Evolutionary conservation across 2,113 vertebrate species (phyloP).

Genomic region (Coptodon bakossiorum): DNA sequence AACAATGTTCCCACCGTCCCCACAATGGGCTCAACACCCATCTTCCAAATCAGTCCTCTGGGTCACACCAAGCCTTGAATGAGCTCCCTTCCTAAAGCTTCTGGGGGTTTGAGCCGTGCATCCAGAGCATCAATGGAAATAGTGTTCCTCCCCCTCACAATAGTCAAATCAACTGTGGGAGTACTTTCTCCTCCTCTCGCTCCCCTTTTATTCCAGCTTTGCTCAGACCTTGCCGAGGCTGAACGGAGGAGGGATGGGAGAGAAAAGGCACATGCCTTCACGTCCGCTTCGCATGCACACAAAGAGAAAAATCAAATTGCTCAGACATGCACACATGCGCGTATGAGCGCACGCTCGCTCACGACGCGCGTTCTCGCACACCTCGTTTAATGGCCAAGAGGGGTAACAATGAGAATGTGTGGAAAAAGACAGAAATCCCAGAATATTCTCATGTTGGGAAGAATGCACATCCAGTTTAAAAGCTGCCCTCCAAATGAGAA

Average conservation of each 20-base stretch:
- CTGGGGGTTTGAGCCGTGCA: slow-evolving; percentile 63
- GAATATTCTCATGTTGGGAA: not conserved
- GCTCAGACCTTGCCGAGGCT: slow-evolving; percentile 56
- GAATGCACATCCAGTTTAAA: not conserved
- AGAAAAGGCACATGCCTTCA: slow-evolving; percentile 74
- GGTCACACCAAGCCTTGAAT: slow-evolving; percentile 59
- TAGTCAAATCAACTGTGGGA: slow-evolving; percentile 57
- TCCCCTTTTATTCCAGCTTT: slow-evolving; percentile 49
- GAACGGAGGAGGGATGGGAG: slow-evolving; percentile 47
- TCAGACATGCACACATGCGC: slow-evolving; percentile 45
- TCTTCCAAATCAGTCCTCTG: slow-evolving; percentile 42
- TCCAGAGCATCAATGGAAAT: slow-evolving; percentile 65
- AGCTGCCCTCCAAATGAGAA: not conserved
- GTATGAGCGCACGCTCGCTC: slow-evolving; percentile 18
- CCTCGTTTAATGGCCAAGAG: slow-evolving; percentile 16
- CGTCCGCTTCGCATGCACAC: slow-evolving; percentile 60
- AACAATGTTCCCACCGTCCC: slow-evolving; percentile 69
- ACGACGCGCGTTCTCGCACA: slow-evolving; percentile 13
- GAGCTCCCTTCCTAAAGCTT: slow-evolving; percentile 52
- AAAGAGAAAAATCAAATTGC: slow-evolving; percentile 58
- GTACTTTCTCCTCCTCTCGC: slow-evolving; percentile 50
- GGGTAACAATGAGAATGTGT: not conserved
- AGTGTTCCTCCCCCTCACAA: slow-evolving; percentile 64
- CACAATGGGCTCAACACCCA: slow-evolving; percentile 64
- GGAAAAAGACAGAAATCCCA: not conserved